These are phyloP conservation scores for Aphelenchoides fujianensis DNA, from an alignment of 1,140 invertebrate species.

Conservation along the genomic window DNA sequence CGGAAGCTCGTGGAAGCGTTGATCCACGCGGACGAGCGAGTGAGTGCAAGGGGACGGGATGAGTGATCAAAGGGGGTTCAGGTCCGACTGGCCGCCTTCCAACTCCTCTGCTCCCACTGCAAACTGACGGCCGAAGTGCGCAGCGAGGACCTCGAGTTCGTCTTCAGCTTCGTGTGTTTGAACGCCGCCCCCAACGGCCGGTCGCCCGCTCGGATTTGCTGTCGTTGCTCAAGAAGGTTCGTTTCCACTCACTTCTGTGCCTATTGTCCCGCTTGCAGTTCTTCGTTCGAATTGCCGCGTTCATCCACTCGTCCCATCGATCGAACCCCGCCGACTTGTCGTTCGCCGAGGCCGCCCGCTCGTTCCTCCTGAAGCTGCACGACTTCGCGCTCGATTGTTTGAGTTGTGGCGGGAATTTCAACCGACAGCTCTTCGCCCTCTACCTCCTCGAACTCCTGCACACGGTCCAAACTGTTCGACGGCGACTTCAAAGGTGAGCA, in stretches of 20 bases:
- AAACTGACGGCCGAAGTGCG: not conserved
- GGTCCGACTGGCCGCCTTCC: not conserved
- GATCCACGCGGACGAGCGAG: not conserved
- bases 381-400: not conserved
- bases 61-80: not conserved
- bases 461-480: constrained; percentile 2
- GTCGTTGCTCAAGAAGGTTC: not conserved
- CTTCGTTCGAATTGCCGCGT: not conserved
- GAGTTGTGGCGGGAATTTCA: not conserved
- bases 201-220: not conserved
- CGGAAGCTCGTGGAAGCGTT: not conserved
- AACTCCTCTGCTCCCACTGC: not conserved
- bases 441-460: not conserved
- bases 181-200: not conserved
- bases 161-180: not conserved
- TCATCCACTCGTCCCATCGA: not conserved
- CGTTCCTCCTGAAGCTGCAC: not conserved
- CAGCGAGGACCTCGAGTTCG: not conserved
- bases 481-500: not conserved
- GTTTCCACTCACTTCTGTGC: not conserved
- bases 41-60: no score
- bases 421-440: not conserved
- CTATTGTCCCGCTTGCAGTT: not conserved
- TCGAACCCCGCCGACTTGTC: not conserved
- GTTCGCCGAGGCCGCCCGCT: not conserved